These are phyloP conservation scores for Choloepus didactylus DNA, from an alignment of 2,797 vertebrate species.

Conservation along the genomic window DNA sequence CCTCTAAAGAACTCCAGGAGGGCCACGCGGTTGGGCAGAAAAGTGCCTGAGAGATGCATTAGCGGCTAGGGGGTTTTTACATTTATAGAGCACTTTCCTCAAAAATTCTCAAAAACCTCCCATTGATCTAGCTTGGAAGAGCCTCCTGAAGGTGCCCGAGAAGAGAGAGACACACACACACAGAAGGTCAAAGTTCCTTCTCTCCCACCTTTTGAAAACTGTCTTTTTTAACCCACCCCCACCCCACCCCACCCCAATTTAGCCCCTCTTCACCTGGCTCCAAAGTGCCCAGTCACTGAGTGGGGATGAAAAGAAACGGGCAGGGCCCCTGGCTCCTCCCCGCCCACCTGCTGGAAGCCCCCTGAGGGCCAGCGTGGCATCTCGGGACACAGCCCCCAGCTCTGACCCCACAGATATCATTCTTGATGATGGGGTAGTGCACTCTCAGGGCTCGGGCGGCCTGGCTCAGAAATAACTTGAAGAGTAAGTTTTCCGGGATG, in stretches of 20 bases:
- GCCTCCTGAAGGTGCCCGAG: background rate
- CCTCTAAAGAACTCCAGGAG: conserved; percentile 25
- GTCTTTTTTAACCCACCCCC: background rate
- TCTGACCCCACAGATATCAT: background rate
- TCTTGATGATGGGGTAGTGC: background rate
- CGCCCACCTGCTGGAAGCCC: background rate
- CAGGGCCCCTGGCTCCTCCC: too few species aligned
- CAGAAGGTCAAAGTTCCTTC: background rate
- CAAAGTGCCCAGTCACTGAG: background rate
- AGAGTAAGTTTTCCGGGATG: conserved; percentile 51
- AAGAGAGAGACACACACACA: background rate
- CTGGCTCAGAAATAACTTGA: conserved; percentile 55
- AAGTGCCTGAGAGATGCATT: conserved; percentile 54
- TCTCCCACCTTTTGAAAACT: background rate
- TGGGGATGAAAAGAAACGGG: background rate
- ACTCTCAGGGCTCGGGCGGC: background rate
- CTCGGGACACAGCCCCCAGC: background rate
- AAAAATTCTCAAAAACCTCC: conserved; percentile 61
- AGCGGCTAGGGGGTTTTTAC: background rate
- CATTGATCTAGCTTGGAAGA: background rate
- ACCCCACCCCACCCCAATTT: background rate
- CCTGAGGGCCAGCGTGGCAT: too few species aligned
- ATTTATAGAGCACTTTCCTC: conserved; percentile 49
- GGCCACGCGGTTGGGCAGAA: background rate
- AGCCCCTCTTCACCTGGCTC: background rate